Conservation (phyloP, 2,113 vertebrate genomes). For the Epinephelus cyanopodus region DNA sequence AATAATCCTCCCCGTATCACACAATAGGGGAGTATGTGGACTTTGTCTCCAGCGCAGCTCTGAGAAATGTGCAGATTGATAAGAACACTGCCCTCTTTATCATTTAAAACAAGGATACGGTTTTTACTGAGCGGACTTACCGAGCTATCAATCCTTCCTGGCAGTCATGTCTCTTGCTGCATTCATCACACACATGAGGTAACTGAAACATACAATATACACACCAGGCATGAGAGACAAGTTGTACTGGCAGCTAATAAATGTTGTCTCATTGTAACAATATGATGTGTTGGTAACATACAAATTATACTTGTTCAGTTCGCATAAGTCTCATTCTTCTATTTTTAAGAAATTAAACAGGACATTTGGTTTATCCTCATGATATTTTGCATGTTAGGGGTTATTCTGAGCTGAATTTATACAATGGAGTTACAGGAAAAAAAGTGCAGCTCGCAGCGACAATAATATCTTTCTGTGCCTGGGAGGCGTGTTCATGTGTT, state of each 20-base stretch:
- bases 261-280: too few relatives aligned
- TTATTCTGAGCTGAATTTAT: too few relatives aligned
- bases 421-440: too few relatives aligned
- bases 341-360: too few relatives aligned
- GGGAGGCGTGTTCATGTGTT: too few relatives aligned
- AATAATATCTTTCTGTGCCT: too few relatives aligned
- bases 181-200: slow-evolving; percentile 51
- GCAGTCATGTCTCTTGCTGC: slow-evolving; percentile 16
- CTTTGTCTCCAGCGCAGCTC: slow-evolving; percentile 59
- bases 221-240: slow-evolving; percentile 9
- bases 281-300: too few relatives aligned
- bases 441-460: too few relatives aligned
- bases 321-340: too few relatives aligned
- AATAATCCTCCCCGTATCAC: slow-evolving; percentile 67
- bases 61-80: slow-evolving; percentile 69
- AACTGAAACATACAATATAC: slow-evolving; percentile 45
- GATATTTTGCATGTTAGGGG: too few relatives aligned
- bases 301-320: too few relatives aligned
- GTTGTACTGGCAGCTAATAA: slow-evolving; percentile 1
- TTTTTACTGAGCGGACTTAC: slow-evolving; percentile 15
- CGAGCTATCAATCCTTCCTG: slow-evolving; percentile 38
- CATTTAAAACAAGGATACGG: slow-evolving; percentile 50
- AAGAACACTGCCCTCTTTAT: slow-evolving; percentile 60
- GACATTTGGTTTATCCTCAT: too few relatives aligned
- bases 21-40: slow-evolving; percentile 74